Base-by-base conservation (phyloP, 2,113 vertebrate species). In the Periophthalmodon schlosseri region DNA sequence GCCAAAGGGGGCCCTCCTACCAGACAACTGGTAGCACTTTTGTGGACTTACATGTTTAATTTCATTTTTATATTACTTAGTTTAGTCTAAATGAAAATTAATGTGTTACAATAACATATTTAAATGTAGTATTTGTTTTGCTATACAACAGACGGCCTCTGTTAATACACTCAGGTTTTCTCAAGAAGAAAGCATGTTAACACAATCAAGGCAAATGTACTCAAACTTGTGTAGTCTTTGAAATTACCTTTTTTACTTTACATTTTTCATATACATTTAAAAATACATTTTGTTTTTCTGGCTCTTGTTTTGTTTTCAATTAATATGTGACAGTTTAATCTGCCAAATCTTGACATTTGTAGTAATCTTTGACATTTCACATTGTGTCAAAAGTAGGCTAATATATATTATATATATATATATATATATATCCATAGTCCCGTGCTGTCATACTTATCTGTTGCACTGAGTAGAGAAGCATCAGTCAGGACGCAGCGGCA, bases 81-180 rank as follows among this genome's bases (percentile, higher is more conserved):
- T 80, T 64, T 76, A 87, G 65, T 2, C 15, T 24, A 9, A 65
- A 82, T n/a, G 0, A 67, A 70, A 75, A 76, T 28, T 57, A 74
- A 76, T 81, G 76, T 86, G 78, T 61, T 69, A 73, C 69, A 72
- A 68, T 63, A 54, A 73, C 20, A 79, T 85, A 70, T 81, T 75
- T 79, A 74, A 78, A 73, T 54, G 0, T 78, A 74, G 73, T 81
- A 72, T 60, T 75, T 71, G 78, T 88, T 89, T 74, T 14, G 81
- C 79, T 69, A 50, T 73, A 68, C 82, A 86, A 88, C 84, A 86
- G 72, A 81, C 79, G 83, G 85, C 82, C 78, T 88, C 87, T 61
- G 65, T 87, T 80, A 71, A 83, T 81, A 61, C 86, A 54, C 91
- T 95, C 93, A 92, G 90, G 89, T 91, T 92, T 93, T 93, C 90